Evolutionary conservation across 2,888 invertebrate genomes (phyloP).

Genomic region (Brenthis hecate): DNA sequence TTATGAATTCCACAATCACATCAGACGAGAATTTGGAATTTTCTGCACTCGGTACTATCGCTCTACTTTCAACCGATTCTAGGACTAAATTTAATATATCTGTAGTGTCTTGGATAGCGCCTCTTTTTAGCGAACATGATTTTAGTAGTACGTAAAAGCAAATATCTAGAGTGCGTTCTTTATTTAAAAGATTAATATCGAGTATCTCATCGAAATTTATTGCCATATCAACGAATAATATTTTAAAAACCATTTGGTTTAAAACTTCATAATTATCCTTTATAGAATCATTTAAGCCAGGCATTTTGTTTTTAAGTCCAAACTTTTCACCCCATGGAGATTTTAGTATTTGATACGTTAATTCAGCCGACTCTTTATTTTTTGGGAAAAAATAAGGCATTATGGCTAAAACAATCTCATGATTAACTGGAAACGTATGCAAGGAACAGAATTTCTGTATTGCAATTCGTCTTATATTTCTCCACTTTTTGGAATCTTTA

Average conservation of each 20-base stretch:
- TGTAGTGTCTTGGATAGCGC: slow-evolving; percentile 61
- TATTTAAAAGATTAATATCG: slow-evolving; percentile 57
- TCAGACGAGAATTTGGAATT: slow-evolving; percentile 54
- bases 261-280: slow-evolving; percentile 54
- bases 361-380: slow-evolving; percentile 55
- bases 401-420: slow-evolving; percentile 81
- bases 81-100: slow-evolving; percentile 68
- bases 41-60: slow-evolving; percentile 58
- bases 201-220: slow-evolving; percentile 56
- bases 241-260: slow-evolving; percentile 58
- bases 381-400: slow-evolving; percentile 85
- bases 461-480: slow-evolving; percentile 61
- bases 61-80: slow-evolving; percentile 64
- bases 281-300: slow-evolving; percentile 46
- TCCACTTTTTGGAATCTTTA: slow-evolving; percentile 68
- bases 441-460: slow-evolving; percentile 75
- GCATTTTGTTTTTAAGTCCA: slow-evolving; percentile 50
- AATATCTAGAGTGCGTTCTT: slow-evolving; percentile 58
- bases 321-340: slow-evolving; percentile 68
- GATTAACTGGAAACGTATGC: slow-evolving; percentile 73
- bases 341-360: slow-evolving; percentile 61
- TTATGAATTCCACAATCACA: slow-evolving; percentile 61
- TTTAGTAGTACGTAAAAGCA: slow-evolving; percentile 72
- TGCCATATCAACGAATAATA: slow-evolving; percentile 56
- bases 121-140: slow-evolving; percentile 65